These are phyloP conservation scores for Neomorphus geoffroyi DNA, from an alignment of 2,797 vertebrate genomes.

Conservation along the genomic window DNA sequence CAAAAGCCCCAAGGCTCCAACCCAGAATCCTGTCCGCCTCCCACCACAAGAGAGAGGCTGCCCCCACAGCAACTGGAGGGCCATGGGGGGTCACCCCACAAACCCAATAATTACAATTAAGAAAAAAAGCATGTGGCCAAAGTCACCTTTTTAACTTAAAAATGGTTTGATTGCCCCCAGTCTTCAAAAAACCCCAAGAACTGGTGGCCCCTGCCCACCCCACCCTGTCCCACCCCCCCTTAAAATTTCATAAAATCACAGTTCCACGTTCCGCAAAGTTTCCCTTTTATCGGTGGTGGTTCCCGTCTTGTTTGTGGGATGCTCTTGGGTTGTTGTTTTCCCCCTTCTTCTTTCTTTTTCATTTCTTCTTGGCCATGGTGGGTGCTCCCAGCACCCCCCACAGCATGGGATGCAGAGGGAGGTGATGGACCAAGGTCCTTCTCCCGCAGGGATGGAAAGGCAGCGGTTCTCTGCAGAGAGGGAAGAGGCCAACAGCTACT, in stretches of 20 bases:
- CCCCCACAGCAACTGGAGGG: not conserved
- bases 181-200: constrained; percentile 6
- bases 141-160: constrained; percentile 52
- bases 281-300: not conserved
- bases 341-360: not conserved
- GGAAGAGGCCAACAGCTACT: not conserved
- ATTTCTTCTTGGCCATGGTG: not conserved
- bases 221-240: not conserved
- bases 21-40: not conserved
- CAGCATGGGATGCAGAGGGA: not conserved
- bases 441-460: not conserved
- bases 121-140: not conserved
- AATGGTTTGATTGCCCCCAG: not conserved
- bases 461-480: not conserved
- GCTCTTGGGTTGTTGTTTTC: not conserved
- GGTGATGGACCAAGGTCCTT: not conserved
- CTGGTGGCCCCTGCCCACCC: not conserved
- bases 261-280: constrained; percentile 19
- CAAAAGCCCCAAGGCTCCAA: not conserved
- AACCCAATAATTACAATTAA: not conserved
- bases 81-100: not conserved
- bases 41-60: no score
- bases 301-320: not conserved
- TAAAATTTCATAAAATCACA: constrained; percentile 22
- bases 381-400: not conserved